These are phyloP conservation scores for Aurelia coerulea DNA, from an alignment of 30 jellyfish, hydroid and myxozoan genomes.

Conservation along the genomic window DNA sequence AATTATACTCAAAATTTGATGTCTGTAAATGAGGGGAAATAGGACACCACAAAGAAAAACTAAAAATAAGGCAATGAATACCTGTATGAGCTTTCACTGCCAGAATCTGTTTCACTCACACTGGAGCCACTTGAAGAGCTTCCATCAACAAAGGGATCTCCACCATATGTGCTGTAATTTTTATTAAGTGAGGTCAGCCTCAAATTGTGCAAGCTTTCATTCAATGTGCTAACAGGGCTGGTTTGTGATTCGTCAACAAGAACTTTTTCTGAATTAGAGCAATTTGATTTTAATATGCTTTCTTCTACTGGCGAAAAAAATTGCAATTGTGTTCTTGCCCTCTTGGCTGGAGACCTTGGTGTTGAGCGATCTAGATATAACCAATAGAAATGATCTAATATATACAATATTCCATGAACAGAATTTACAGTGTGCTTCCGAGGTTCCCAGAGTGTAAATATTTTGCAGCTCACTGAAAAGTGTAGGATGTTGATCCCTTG, in stretches of 20 bases:
- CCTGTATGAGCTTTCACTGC: slow-evolving; percentile 26
- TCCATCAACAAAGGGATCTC: slow-evolving; percentile 4
- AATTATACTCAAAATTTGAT: too few relatives aligned
- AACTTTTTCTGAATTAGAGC: neutral
- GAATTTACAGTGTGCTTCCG: too few relatives aligned
- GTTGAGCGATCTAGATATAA: neutral
- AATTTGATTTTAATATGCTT: too few relatives aligned
- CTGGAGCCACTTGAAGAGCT: neutral
- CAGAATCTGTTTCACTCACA: slow-evolving; percentile 22
- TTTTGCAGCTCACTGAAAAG: too few relatives aligned
- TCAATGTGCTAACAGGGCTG: neutral
- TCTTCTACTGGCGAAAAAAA: neutral
- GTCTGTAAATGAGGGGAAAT: too few relatives aligned
- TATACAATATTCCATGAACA: too few relatives aligned
- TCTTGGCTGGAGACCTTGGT: neutral
- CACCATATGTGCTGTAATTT: slow-evolving; percentile 13
- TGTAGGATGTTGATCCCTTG: too few relatives aligned
- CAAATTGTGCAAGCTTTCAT: neutral
- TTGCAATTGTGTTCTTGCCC: neutral
- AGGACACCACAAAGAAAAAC: neutral
- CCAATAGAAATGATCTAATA: neutral
- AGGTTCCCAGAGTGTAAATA: too few relatives aligned
- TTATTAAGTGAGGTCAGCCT: neutral
- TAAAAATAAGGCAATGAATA: neutral
- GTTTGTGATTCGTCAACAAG: too few relatives aligned